Base-by-base conservation (phyloP, 2,797 vertebrate genomes). In the Microtus obscurus region DNA sequence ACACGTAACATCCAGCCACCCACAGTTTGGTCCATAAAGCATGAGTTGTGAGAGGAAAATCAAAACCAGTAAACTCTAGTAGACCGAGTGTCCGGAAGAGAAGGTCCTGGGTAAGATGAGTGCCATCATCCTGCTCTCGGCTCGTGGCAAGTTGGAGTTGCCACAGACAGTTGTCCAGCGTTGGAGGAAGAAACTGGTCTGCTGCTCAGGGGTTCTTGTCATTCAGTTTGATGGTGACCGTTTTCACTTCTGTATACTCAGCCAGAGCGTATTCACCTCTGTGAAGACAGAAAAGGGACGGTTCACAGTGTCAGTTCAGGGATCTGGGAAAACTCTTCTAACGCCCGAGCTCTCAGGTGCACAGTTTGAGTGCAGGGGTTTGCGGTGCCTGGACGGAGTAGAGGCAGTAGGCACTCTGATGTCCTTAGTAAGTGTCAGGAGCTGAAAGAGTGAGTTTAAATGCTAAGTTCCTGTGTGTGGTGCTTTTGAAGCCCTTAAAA, bases 191-290 rank as follows among this genome's bases (percentile, higher is more conserved):
- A 81, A 73, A 16, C 27, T 6, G 13, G 4, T 89, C 95, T 97
- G 56, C 76, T 37, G 83, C 51, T 98, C 98, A 99, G 34, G 98
- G 97, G 53, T 90, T 98, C 96, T 99, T 99, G 98, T 99, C 98
- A 2, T 98, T 98, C 51, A 99, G 98, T 98, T 99, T 99, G 97
- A 99, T 99, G 95, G 99, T 99, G 98, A 99, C 99, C 0, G 99
- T 99, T 98, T 99, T 99, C 96, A 99, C 99, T 97, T 99, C 99
- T 0, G 99, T 99, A 97, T 99, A 99, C 96, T 99, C 99, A 0
- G 99, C 98, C 98, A 99, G 97, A 11, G 99, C 99, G 6, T 99
- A 99, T 98, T 99, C 99, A 56, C 99, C 99, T 0, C 99, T 99
- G 98, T 74, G 96, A 96, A 82, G 93, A 96, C n/a, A 95, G 65